Base-by-base conservation (phyloP, 2,888 invertebrate genomes). In the Pyralis farinalis region DNA sequence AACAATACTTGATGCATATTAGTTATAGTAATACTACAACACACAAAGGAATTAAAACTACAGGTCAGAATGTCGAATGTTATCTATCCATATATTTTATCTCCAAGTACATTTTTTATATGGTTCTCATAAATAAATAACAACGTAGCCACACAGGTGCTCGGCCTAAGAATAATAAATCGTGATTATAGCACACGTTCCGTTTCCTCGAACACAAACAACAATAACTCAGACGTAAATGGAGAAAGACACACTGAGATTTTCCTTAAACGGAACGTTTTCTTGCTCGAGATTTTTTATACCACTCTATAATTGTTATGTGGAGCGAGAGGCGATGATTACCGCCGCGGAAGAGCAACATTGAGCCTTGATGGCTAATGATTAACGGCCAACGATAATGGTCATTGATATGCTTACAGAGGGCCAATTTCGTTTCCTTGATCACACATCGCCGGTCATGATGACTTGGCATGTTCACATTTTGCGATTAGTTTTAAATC, bases 321-420 rank as follows among this genome's bases (percentile, higher is more conserved):
- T 55, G 43, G 51, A 57, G 46, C 47, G 56, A 54, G 67, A 65
- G 49, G 28, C 34, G 42, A 53, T 47, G 48, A 47, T 55, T 51
- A 46, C 33, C 58, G 63, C 55, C 50, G 44, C 71, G 73, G 72
- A 71, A 72, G 67, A 65, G 56, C 44, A 43, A 51, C 46, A 56
- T 56, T 56, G 46, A 50, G 55, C 71, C 73, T 74, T 72, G 68
- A 49, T 40, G 44, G 51, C 44, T 50, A 30, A 22, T 66, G 66
- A 72, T 69, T 61, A 71, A 65, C 63, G 55, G 40, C 53, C 43
- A 49, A 51, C 46, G 53, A 54, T 58, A 57, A 60, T 58, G 53
- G 44, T 41, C 50, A 49, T 47, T 60, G 49, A 44, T 53, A 47
- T 48, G 49, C 41, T 48, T n/a, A 16, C 16, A 42, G 42, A 51